These are phyloP conservation scores for Amphiprion ocellaris DNA, from an alignment of 2,113 vertebrate genomes.

Conservation along the genomic window DNA sequence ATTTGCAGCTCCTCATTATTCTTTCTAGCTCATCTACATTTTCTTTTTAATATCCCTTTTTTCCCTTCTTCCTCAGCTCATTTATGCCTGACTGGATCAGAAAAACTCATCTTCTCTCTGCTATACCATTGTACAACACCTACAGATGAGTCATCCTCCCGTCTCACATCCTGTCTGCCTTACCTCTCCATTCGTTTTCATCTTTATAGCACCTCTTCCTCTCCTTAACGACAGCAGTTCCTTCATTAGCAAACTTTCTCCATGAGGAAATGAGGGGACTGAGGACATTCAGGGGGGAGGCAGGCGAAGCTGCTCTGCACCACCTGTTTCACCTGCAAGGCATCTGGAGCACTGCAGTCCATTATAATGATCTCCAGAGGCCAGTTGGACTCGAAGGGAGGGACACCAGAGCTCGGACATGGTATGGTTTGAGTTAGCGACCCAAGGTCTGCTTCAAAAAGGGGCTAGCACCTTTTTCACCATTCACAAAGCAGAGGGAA, in stretches of 20 bases:
- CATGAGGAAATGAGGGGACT: slow-evolving; percentile 44
- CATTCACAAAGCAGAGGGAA: slow-evolving; percentile 51
- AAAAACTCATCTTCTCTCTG: background rate
- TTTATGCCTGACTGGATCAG: slow-evolving; percentile 12
- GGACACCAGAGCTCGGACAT: slow-evolving; percentile 37
- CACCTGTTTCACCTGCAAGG: slow-evolving; percentile 74
- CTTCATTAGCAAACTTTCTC: slow-evolving; percentile 59
- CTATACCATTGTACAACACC: slow-evolving; percentile 40
- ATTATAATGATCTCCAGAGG: slow-evolving; percentile 60
- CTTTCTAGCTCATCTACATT: slow-evolving; percentile 13
- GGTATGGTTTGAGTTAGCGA: slow-evolving; percentile 70
- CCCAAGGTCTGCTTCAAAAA: slow-evolving; percentile 23
- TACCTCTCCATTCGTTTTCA: slow-evolving; percentile 33
- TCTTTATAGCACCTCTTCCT: slow-evolving; percentile 52
- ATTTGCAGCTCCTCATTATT: slow-evolving; percentile 5
- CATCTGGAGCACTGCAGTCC: slow-evolving; percentile 61
- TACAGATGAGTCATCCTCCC: slow-evolving; percentile 53
- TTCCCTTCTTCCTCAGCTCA: background rate
- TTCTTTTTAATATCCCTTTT: background rate
- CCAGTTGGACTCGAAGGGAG: background rate
- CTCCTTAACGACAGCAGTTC: slow-evolving; percentile 44
- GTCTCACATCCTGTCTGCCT: slow-evolving; percentile 13
- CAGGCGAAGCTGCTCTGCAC: slow-evolving; percentile 22
- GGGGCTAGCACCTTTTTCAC: slow-evolving; percentile 32
- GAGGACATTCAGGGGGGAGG: slow-evolving; percentile 24